Evolutionary conservation across 2,888 invertebrate genomes (phyloP).

Genomic region (Megalurothrips usitatus): DNA sequence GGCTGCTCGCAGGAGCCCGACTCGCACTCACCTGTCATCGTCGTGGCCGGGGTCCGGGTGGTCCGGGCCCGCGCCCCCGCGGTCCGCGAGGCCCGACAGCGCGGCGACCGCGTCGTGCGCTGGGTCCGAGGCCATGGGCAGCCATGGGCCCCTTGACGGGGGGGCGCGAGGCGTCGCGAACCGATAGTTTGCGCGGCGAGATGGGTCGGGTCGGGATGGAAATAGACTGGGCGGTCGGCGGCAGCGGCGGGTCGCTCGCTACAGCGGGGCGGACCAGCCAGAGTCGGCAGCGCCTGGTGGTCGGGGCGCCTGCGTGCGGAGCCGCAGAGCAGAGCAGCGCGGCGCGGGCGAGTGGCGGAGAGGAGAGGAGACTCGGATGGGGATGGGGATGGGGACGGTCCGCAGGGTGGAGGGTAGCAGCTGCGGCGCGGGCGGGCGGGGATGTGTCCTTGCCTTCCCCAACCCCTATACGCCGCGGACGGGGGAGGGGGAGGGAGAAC

Average conservation of each 20-base stretch:
- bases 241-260: too few relatives aligned
- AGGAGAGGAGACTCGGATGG: not conserved
- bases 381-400: not conserved
- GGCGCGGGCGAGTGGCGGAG: not conserved
- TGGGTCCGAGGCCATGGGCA: too few relatives aligned
- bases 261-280: not conserved
- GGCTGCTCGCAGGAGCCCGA: too few relatives aligned
- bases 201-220: not conserved
- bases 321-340: not conserved
- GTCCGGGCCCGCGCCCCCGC: too few relatives aligned
- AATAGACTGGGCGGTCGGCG: not conserved
- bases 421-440: not conserved
- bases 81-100: too few relatives aligned
- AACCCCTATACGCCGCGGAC: not conserved
- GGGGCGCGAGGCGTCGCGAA: not conserved
- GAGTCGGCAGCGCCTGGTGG: not conserved
- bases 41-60: too few relatives aligned
- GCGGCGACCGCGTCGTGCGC: too few relatives aligned
- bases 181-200: not conserved
- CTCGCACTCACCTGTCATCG: too few relatives aligned
- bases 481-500: not conserved
- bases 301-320: not conserved
- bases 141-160: too few relatives aligned
- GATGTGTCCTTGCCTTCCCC: not conserved
- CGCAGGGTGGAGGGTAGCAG: not conserved